Conservation (phyloP, 2,888 invertebrate species). For the Hipparchia sbordonii region DNA sequence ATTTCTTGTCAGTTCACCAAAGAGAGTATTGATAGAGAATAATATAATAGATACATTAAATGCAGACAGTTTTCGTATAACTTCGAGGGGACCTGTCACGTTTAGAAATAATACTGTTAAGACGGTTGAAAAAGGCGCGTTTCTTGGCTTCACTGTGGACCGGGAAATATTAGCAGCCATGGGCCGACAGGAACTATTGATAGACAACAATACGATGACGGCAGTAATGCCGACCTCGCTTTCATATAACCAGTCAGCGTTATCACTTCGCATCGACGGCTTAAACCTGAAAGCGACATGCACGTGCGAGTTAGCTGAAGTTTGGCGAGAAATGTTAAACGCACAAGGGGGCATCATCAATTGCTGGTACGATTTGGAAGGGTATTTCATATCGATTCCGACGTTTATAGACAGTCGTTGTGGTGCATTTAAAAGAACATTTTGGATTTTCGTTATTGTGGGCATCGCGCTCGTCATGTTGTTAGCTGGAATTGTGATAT, state of each 20-base stretch:
- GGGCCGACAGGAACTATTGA: constrained; percentile 78
- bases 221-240: constrained; percentile 82
- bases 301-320: constrained; percentile 76
- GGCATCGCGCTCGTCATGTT: constrained; percentile 73
- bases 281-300: constrained; percentile 84
- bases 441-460: constrained; percentile 77
- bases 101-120: constrained; percentile 86
- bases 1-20: constrained; percentile 85
- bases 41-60: constrained; percentile 83
- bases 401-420: constrained; percentile 70
- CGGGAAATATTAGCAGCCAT: constrained; percentile 68
- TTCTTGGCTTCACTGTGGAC: constrained; percentile 82
- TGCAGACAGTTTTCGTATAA: constrained; percentile 85
- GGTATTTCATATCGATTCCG: constrained; percentile 65
- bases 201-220: constrained; percentile 85
- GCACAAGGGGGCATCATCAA: constrained; percentile 66
- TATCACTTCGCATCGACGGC: constrained; percentile 82
- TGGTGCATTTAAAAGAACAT: constrained; percentile 70
- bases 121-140: constrained; percentile 83
- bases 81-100: constrained; percentile 83
- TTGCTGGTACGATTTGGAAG: constrained; percentile 72
- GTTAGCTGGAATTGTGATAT: constrained; percentile 72
- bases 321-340: constrained; percentile 62
- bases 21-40: constrained; percentile 84
- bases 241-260: constrained; percentile 80